phyloP scores from a whole-genome alignment of 1,140 invertebrate genomes.

The Ceratina calcarata region DNA sequence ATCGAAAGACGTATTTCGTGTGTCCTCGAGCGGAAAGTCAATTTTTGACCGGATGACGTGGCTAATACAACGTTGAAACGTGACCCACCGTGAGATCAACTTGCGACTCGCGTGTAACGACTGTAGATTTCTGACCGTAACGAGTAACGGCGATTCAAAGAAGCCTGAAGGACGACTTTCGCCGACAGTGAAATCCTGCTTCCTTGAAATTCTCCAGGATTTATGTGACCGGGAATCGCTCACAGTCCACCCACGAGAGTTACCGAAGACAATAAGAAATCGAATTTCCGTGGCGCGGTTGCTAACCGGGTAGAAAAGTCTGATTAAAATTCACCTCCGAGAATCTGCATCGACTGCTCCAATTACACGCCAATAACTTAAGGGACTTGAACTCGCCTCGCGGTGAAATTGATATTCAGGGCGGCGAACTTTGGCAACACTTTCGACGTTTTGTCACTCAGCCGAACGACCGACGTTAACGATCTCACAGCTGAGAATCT shows the following conservation, averaged over 20 bases:
- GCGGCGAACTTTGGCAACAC: neutral
- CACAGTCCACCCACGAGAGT: neutral
- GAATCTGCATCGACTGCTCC: neutral
- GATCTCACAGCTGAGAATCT: neutral
- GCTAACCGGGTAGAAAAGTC: neutral
- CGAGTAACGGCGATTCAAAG: too few relatives aligned
- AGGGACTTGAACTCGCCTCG: neutral
- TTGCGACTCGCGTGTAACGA: slow-evolving; percentile 9
- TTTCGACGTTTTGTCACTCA: too few relatives aligned
- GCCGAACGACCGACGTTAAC: neutral
- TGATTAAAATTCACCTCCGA: neutral
- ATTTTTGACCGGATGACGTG: neutral
- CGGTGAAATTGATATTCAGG: neutral
- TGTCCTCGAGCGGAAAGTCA: neutral
- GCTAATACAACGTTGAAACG: slow-evolving; percentile 23
- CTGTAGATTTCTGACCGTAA: slow-evolving; percentile 9
- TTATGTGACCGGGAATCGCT: neutral
- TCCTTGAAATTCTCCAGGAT: neutral
- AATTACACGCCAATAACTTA: neutral
- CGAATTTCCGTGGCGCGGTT: neutral
- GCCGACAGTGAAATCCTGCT: neutral
- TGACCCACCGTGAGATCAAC: slow-evolving; percentile 24
- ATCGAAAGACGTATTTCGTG: neutral
- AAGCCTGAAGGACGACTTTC: neutral
- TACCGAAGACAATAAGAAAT: slow-evolving; percentile 28